These are phyloP conservation scores for Drosophila niveifrons DNA, from an alignment of 2,888 invertebrate species.

Conservation along the genomic window DNA sequence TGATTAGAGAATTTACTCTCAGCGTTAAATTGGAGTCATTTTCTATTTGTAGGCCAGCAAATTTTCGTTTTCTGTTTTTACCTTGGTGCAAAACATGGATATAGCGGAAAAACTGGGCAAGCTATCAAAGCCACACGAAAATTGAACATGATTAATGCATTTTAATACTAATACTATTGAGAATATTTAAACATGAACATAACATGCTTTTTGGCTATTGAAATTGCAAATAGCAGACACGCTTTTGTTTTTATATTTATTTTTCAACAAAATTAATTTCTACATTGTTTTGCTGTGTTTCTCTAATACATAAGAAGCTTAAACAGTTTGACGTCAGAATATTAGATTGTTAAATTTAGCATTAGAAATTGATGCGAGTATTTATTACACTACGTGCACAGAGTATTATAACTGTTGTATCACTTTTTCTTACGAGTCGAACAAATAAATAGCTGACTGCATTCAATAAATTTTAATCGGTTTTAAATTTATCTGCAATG, in stretches of 20 bases:
- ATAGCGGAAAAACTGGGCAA: slow-evolving; percentile 56
- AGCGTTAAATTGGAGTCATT: neutral
- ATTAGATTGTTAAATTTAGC: neutral
- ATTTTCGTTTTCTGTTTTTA: slow-evolving; percentile 77
- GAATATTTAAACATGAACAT: neutral
- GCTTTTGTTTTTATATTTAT: neutral
- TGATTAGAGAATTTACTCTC: neutral
- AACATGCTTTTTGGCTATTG: neutral
- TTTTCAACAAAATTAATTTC: neutral
- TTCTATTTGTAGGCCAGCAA: slow-evolving; percentile 67
- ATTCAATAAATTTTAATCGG: slow-evolving; percentile 26
- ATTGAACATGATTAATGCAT: neutral
- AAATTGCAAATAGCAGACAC: neutral
- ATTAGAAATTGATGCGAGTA: neutral
- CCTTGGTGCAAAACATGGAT: slow-evolving; percentile 74
- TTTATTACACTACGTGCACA: slow-evolving; percentile 6
- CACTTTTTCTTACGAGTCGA: slow-evolving; percentile 1
- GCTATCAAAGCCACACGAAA: neutral
- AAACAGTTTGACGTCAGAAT: neutral
- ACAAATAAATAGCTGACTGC: neutral
- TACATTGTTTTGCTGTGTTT: neutral
- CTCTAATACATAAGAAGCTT: neutral
- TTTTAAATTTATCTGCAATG: slow-evolving; percentile 65
- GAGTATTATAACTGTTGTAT: neutral
- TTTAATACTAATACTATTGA: no score